Conservation (phyloP, 2,888 invertebrate genomes). For the Eurois occulta region DNA sequence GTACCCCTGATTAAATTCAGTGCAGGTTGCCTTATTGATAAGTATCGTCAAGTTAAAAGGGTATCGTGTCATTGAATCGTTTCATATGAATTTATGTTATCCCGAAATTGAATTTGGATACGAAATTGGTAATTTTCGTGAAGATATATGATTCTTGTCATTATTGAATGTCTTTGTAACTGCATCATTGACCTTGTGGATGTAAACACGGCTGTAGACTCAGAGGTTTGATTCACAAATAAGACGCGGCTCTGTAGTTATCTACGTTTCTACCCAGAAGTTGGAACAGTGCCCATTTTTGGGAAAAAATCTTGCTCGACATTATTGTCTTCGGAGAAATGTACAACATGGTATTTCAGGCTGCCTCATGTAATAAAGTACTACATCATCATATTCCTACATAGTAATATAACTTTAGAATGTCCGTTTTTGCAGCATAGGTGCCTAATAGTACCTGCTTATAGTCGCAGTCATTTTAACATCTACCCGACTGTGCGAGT, state of each 20-base stretch:
- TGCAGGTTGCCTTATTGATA: slow-evolving; percentile 28
- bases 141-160: not conserved
- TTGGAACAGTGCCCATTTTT: slow-evolving; percentile 25
- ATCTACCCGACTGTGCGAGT: not conserved
- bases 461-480: not conserved
- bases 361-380: not conserved
- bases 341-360: not conserved
- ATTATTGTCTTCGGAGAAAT: not conserved
- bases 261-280: not conserved
- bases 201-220: not conserved
- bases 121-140: slow-evolving; percentile 10
- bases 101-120: slow-evolving; percentile 38
- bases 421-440: not conserved
- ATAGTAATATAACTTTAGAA: not conserved
- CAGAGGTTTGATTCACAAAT: not conserved
- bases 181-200: slow-evolving; percentile 4
- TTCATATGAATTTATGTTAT: slow-evolving; percentile 41
- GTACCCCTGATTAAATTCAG: slow-evolving; percentile 37
- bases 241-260: not conserved
- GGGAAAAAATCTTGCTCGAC: not conserved
- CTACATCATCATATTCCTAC: not conserved
- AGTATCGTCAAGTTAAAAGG: slow-evolving; percentile 23
- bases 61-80: slow-evolving; percentile 48
- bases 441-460: not conserved
- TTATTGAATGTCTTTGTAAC: slow-evolving; percentile 15